Base-by-base conservation (phyloP, 2,888 invertebrate genomes). In the Synanthedon vespiformis region DNA sequence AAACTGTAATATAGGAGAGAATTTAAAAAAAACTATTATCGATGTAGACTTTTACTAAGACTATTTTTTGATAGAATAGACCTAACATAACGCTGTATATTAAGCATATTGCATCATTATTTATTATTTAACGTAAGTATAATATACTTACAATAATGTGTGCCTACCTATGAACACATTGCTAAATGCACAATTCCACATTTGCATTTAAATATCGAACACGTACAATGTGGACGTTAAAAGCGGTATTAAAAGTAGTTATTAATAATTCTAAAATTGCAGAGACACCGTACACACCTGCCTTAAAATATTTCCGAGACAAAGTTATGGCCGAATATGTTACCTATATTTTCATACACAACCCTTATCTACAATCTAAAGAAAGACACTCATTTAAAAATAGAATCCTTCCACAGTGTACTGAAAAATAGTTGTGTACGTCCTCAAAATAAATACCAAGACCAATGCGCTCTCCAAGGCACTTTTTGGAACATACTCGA, bases 191-290 rank as follows among this genome's bases (percentile, higher is more conserved):
- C 18, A 12, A 48, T 48, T 48, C 12, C 22, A 22, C 22, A 48
- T 53, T 48, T 44, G 44, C 50, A 40, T 51, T 52, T 52, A 52
- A 34, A 51, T 54, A 56, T 55, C 50, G 22, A 48, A 48, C 18
- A 16, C 40, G 34, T 40, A 52, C 53, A 50, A 52, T 54, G 54
- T 52, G 47, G 6, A 50, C 54, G 18, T 54, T 52, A 56, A 55
- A 54, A 40, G 52, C 22, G 49, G 47, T 53, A 51, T 53, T 50
- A 53, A 52, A 54, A 55, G 53, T 53, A 47, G 48, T 54, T 57
- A 56, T 44, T 56, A 61, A 65, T 57, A 60, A 56, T 60, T 59
- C 60, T 64, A 65, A 65, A 65, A 60, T 65, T 65, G 64, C 55
- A 54, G 49, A 1, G 53, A 50, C 70, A 71, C 62, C 70, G 70